Evolutionary conservation across 2,888 invertebrate genomes (phyloP).

Genomic region (Archips crataeganus): DNA sequence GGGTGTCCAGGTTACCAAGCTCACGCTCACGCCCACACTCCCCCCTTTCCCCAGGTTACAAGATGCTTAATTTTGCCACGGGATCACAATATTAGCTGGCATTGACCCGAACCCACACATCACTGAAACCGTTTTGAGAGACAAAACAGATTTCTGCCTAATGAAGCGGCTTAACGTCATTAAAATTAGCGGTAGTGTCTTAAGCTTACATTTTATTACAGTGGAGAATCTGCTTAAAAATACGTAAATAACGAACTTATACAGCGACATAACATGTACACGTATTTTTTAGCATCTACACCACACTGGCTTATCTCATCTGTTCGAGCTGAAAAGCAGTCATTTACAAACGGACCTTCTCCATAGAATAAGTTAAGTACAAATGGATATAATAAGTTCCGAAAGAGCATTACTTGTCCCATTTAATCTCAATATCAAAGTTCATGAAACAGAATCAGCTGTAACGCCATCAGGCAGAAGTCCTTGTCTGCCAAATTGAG

Average conservation of each 20-base stretch:
- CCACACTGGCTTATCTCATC: not conserved
- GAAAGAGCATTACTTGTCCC: not conserved
- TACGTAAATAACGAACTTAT: not conserved
- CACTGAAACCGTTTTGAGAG: not conserved
- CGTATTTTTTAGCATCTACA: not conserved
- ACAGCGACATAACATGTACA: not conserved
- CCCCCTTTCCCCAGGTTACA: not conserved
- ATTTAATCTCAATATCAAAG: not conserved
- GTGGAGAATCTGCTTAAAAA: not conserved
- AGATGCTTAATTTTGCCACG: not conserved
- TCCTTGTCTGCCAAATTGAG: not conserved
- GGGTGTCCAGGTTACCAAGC: conserved; percentile 18
- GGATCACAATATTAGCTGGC: not conserved
- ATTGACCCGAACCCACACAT: not conserved
- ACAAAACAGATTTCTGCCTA: not conserved
- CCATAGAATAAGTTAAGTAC: not conserved
- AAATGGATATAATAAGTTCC: not conserved
- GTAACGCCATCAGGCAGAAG: conserved; percentile 17
- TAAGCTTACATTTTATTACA: not conserved
- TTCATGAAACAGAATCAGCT: conserved; percentile 6
- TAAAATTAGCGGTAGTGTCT: not conserved
- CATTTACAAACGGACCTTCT: not conserved
- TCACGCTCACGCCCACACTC: conserved; percentile 10
- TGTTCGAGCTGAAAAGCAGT: not conserved
- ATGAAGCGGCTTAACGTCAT: not conserved